A percentile compares a stretch with the other conserved stretches of the same genome.
Conservation (phyloP, 1,140 invertebrate genomes). For the Drosophila chauvacae region DNA sequence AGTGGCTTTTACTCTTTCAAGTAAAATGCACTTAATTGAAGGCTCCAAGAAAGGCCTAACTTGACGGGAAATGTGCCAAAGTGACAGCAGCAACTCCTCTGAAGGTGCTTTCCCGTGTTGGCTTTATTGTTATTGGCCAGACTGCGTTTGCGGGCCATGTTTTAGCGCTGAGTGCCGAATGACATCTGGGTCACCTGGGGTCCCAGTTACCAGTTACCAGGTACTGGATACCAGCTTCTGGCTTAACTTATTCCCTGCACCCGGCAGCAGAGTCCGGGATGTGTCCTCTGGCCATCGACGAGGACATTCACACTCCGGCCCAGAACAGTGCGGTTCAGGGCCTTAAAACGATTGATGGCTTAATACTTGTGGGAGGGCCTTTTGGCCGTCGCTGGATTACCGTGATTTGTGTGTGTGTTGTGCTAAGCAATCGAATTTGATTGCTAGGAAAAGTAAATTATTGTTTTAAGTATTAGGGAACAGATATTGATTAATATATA, state of each 20-base stretch:
- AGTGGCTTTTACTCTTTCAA: background rate
- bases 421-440: conserved; percentile 34
- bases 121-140: conserved; percentile 78
- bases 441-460: conserved; percentile 33
- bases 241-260: conserved; percentile 58
- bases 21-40: conserved; percentile 2
- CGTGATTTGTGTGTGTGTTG: conserved; percentile 29
- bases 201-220: background rate
- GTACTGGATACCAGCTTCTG: background rate
- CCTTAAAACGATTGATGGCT: conserved; percentile 47
- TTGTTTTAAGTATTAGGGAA: conserved; percentile 11
- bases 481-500: conserved; percentile 6
- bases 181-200: conserved; percentile 79
- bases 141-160: conserved; percentile 58
- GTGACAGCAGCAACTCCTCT: conserved; percentile 25
- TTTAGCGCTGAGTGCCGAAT: conserved; percentile 70
- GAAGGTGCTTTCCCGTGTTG: conserved; percentile 19
- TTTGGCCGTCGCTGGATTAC: conserved; percentile 18
- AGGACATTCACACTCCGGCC: conserved; percentile 34
- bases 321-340: conserved; percentile 23
- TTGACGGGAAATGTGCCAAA: conserved; percentile 30
- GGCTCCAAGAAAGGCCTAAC: background rate
- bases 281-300: conserved; percentile 36
- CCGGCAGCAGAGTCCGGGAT: background rate
- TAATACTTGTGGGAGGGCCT: conserved; percentile 12